Evolutionary conservation across 2,888 invertebrate genomes (phyloP).

Genomic region (Neria commutata): DNA sequence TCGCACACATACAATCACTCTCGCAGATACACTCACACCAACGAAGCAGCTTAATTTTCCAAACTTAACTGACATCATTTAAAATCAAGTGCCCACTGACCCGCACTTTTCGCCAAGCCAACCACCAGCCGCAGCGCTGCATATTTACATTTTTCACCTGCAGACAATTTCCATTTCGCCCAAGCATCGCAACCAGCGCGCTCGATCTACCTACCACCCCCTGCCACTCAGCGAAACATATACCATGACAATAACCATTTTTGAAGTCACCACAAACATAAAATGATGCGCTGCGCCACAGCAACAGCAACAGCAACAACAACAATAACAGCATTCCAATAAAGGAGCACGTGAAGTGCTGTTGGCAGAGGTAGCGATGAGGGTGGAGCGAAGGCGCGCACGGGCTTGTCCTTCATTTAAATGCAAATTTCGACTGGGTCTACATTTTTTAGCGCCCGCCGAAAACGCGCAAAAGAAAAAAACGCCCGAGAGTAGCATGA

Average conservation of each 20-base stretch:
- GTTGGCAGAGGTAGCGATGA: constrained; percentile 35
- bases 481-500: constrained; percentile 37
- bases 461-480: constrained; percentile 2
- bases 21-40: background rate
- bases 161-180: background rate
- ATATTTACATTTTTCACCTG: constrained; percentile 49
- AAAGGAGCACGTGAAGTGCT: constrained; percentile 6
- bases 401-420: constrained; percentile 56
- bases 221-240: no score
- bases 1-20: background rate
- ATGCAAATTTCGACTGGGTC: constrained; percentile 55
- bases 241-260: constrained; percentile 34
- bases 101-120: constrained; percentile 15
- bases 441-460: constrained; percentile 41
- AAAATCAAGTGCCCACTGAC: constrained; percentile 36
- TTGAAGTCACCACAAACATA: constrained; percentile 54
- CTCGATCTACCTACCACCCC: no score
- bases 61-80: constrained; percentile 5
- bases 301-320: constrained; percentile 8
- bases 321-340: no score
- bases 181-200: background rate
- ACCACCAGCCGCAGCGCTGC: constrained; percentile 25
- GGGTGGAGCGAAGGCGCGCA: constrained; percentile 2
- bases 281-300: constrained; percentile 41
- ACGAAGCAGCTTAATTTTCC: background rate